These are phyloP conservation scores for Sylvicola fuscatus DNA, from an alignment of 2,888 invertebrate genomes.

Conservation along the genomic window DNA sequence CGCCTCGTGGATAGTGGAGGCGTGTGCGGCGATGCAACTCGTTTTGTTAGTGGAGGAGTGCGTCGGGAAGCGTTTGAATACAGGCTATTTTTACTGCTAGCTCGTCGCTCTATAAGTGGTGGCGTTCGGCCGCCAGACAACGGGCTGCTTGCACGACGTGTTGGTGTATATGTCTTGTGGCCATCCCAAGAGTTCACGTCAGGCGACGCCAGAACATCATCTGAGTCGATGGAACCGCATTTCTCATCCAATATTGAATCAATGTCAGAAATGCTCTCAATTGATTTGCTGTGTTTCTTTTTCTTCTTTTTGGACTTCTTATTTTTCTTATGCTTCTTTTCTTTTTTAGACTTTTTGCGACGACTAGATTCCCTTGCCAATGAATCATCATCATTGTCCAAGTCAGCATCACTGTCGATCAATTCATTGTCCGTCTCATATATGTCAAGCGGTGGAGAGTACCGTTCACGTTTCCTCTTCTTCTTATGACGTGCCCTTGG, in stretches of 20 bases:
- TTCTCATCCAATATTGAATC: constrained; percentile 18
- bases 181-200: constrained; percentile 5
- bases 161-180: constrained; percentile 11
- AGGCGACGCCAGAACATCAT: constrained; percentile 8
- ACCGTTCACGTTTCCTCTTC: background rate
- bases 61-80: constrained; percentile 3
- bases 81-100: constrained; percentile 3
- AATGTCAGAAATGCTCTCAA: constrained; percentile 40
- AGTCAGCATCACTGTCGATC: constrained; percentile 16
- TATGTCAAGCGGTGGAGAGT: no score
- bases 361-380: constrained; percentile 9
- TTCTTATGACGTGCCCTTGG: background rate
- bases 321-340: constrained; percentile 50
- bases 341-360: constrained; percentile 18
- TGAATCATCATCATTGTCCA: constrained; percentile 28
- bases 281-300: constrained; percentile 46
- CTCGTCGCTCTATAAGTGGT: background rate
- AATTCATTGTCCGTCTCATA: constrained; percentile 10
- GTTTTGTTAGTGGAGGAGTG: constrained; percentile 5
- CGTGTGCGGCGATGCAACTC: constrained; percentile 21
- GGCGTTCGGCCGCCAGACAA: constrained; percentile 10
- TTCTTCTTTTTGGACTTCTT: constrained; percentile 53
- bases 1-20: constrained; percentile 16
- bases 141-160: constrained; percentile 18
- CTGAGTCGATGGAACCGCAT: constrained; percentile 14